Evolutionary conservation across 2,888 invertebrate genomes (phyloP).

Genomic region (Siphonodentalium dalli): DNA sequence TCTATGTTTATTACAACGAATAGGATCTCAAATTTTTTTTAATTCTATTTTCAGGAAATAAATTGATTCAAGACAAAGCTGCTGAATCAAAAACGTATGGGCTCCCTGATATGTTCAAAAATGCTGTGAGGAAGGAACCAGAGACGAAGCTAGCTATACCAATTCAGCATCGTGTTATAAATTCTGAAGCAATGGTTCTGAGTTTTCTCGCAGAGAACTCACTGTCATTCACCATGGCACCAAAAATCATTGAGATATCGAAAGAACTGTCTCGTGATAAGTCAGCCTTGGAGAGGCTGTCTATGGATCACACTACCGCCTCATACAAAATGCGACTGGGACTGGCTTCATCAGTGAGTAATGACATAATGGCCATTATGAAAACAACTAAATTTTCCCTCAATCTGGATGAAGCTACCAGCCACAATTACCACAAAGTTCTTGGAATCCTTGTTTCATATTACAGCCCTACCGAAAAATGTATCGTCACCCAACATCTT

Average conservation of each 20-base stretch:
- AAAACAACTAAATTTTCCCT: conserved; percentile 13
- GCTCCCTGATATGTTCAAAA: no score
- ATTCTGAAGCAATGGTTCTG: background rate
- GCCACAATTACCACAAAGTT: conserved; percentile 8
- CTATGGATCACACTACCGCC: conserved; percentile 19
- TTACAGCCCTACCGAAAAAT: background rate
- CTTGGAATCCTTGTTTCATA: conserved; percentile 14
- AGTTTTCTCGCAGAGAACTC: no score
- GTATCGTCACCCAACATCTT: conserved; percentile 9
- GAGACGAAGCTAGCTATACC: background rate
- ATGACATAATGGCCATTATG: conserved; percentile 2
- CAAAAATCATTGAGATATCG: no score
- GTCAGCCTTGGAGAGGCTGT: conserved; percentile 7
- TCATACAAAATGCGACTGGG: conserved; percentile 21
- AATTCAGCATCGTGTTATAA: background rate
- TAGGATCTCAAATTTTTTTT: no score
- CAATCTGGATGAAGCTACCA: conserved; percentile 28
- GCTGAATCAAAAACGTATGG: no score
- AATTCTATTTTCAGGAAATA: no score
- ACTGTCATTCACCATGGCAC: no score
- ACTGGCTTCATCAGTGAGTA: conserved; percentile 5
- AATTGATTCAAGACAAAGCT: no score
- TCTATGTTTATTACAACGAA: no score
- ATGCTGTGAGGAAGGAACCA: no score
- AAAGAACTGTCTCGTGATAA: conserved; percentile 14